Evolutionary conservation across 2,888 invertebrate genomes (phyloP).

Genomic region (Eristalis pertinax): DNA sequence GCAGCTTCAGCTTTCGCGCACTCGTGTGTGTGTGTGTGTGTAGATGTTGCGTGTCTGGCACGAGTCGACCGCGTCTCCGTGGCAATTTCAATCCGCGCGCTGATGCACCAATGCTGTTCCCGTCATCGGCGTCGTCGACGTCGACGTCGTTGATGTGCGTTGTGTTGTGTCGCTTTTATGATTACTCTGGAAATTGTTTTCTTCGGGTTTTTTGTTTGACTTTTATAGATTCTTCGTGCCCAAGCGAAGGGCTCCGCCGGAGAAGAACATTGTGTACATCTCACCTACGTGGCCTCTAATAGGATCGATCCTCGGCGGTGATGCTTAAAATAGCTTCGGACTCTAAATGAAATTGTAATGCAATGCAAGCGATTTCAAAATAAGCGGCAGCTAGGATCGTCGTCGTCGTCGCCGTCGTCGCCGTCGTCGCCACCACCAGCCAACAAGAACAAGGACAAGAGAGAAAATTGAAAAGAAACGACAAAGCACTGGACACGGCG

Average conservation of each 20-base stretch:
- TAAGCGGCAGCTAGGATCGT: conserved; percentile 4
- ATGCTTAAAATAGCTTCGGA: conserved; percentile 63
- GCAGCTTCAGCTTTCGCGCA: not conserved
- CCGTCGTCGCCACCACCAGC: not conserved
- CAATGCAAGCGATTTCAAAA: conserved; percentile 69
- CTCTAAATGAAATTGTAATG: conserved; percentile 72
- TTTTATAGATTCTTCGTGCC: conserved; percentile 50
- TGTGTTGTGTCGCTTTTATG: conserved; percentile 62
- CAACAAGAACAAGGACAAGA: conserved; percentile 1
- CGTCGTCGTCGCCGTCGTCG: not conserved
- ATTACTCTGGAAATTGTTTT: conserved; percentile 60
- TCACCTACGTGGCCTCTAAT: conserved; percentile 71
- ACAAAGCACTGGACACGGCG: conserved; percentile 41
- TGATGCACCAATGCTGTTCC: conserved; percentile 30
- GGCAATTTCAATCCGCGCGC: not conserved
- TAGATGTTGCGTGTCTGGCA: conserved; percentile 67
- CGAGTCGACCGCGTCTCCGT: conserved; percentile 41
- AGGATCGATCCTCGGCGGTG: conserved; percentile 42
- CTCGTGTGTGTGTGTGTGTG: not conserved
- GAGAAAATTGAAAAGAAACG: conserved; percentile 16
- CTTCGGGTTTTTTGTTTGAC: not conserved
- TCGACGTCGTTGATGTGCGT: not conserved
- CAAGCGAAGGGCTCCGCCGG: not conserved
- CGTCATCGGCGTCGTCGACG: not conserved
- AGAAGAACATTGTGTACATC: conserved; percentile 70